Conservation (phyloP, 35 echinoderm and acorn worm genomes). For the Diadema setosum region DNA sequence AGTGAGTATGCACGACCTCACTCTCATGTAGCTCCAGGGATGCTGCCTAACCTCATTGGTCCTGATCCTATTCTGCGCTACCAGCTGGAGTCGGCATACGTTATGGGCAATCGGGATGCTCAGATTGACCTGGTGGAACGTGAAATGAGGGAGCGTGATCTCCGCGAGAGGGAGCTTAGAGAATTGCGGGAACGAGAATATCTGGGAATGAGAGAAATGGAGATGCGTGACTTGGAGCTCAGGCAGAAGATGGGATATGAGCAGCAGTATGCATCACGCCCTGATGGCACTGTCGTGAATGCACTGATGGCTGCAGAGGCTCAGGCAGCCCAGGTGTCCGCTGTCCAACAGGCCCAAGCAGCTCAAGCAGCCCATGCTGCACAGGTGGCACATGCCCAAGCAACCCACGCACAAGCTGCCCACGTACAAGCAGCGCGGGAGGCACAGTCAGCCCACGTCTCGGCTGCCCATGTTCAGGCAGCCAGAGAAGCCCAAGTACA, state of each 20-base stretch:
- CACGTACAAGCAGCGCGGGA: not conserved
- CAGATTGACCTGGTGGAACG: constrained; percentile 91
- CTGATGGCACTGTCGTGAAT: not conserved
- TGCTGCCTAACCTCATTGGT: constrained; percentile 59
- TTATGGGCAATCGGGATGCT: constrained; percentile 71
- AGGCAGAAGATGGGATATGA: constrained; percentile 62
- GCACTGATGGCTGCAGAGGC: not conserved
- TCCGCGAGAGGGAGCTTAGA: constrained; percentile 43
- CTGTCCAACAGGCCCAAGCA: constrained; percentile 21
- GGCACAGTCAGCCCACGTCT: not conserved
- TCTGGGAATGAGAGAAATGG: constrained; percentile 54
- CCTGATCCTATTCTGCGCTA: constrained; percentile 94
- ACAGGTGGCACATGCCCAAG: constrained; percentile 1
- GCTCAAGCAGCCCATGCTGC: not conserved
- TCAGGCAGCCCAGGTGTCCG: not conserved
- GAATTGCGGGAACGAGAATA: constrained; percentile 49
- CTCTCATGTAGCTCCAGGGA: constrained; percentile 21
- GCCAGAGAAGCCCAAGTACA: not conserved
- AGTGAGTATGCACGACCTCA: constrained; percentile 94
- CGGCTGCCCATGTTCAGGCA: not conserved
- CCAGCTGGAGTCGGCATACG: constrained; percentile 69
- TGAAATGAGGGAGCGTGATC: constrained; percentile 80
- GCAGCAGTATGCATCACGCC: constrained; percentile 7
- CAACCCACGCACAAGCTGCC: not conserved
- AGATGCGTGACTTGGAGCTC: constrained; percentile 66